Percentiles rank a stretch among this genome's conserved stretches.
These are phyloP conservation scores for Sebastolobus altivelis DNA, from an alignment of 2,797 vertebrate genomes.

Conservation along the genomic window DNA sequence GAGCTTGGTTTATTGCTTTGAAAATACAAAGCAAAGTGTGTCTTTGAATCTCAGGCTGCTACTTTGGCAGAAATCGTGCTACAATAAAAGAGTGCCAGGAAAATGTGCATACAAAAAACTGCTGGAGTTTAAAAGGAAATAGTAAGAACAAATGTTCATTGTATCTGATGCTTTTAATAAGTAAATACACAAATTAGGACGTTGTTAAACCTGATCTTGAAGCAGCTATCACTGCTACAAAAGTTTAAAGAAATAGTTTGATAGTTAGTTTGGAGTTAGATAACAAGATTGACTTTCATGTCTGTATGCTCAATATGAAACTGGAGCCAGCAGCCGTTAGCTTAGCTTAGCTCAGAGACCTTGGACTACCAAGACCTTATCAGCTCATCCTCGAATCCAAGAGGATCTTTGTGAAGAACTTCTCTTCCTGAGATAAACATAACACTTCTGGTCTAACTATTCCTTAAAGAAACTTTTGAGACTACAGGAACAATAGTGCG, in stretches of 20 bases:
- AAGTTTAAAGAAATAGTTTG: not conserved
- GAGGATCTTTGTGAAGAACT: not conserved
- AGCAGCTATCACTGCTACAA: not conserved
- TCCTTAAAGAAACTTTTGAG: not conserved
- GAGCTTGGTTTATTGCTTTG: constrained; percentile 19
- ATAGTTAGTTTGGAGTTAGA: not conserved
- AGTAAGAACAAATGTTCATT: not conserved
- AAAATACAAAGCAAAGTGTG: constrained; percentile 25
- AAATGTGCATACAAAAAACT: not conserved
- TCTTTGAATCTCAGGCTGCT: constrained; percentile 22
- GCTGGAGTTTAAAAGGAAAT: not conserved
- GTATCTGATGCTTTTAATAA: not conserved
- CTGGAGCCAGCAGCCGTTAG: not conserved
- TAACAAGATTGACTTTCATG: not conserved
- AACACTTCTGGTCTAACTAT: not conserved
- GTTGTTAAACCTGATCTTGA: not conserved
- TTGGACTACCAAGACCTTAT: not conserved
- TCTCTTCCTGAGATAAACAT: too few species aligned
- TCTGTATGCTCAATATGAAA: not conserved
- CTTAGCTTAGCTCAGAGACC: not conserved
- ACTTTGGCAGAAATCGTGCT: constrained; percentile 19
- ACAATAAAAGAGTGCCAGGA: not conserved
- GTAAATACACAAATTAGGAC: not conserved
- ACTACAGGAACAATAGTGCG: not conserved
- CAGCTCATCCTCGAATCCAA: not conserved